Evolutionary conservation across 1,140 invertebrate genomes (phyloP), one percentile per base, ranked within the genome.

Genomic region (Aplysia californica): DNA sequence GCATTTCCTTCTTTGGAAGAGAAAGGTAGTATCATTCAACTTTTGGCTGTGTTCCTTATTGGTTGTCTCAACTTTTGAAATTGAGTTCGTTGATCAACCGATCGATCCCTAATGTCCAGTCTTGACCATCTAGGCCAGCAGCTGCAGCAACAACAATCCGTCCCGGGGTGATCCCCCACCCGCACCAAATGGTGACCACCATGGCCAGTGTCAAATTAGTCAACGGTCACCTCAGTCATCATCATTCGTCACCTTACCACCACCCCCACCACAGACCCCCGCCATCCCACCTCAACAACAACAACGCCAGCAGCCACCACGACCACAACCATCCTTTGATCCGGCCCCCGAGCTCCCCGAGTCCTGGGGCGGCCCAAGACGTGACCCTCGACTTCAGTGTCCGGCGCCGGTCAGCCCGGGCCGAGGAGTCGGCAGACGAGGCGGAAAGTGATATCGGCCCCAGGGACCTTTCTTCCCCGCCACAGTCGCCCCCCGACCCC

Each of bases 151-250:
- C n/a, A n/a, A n/a, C n/a, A n/a, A n/a, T n/a, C n/a, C n/a, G n/a
- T n/a, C n/a, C n/a, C n/a, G n/a, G n/a, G n/a, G n/a, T n/a, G n/a
- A n/a, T n/a, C n/a, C 26, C 23, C 4, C 69, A 55, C 58, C 35
- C 6, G 5, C 21, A 2, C 58, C 71, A 41, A 29, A 44, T 65
- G 58, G 71, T 74, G 44, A 74, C 35, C 35, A n/a, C 58, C 36
- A 74, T 74, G 71, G 59, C 58, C 38, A 74, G 58, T 44, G 71
- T 65, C 15, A 64, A 74, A 35, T 29, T 74, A 38, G 71, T 65
- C 18, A 65, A 38, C 23, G 33, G 36, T 35, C 58, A 74, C 67
- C 36, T 10, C 5, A 31, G 3, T 4, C 50, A 74, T 44, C 50
- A 74, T 33, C 56, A 41, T 29, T 29, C 38, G 0, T 59, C 44